phyloP scores from a whole-genome alignment of 2,888 invertebrate genomes.

The Ceriagrion tenellum region DNA sequence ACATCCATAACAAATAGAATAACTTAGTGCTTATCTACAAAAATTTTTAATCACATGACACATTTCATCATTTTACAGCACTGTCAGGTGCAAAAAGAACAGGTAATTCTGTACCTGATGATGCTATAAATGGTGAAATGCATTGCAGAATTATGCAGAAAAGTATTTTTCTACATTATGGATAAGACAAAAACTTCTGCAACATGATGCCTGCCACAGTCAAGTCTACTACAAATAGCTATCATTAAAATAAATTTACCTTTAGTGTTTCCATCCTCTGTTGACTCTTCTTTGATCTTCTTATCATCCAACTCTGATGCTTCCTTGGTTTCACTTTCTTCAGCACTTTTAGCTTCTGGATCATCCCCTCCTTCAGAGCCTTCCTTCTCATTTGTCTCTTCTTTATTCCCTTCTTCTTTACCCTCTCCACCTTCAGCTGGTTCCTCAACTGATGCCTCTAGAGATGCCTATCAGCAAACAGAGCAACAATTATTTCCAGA shows the following conservation, averaged over 20 bases:
- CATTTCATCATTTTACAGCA: no score
- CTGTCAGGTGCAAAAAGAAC: no score
- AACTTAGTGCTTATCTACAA: no score
- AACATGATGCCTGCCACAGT: no score
- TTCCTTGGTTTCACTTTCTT: constrained; percentile 68
- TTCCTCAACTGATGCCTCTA: constrained; percentile 73
- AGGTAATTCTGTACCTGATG: no score
- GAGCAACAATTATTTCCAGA: constrained; percentile 7
- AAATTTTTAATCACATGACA: no score
- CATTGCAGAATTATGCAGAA: no score
- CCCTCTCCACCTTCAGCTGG: constrained; percentile 74
- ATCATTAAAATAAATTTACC: constrained; percentile 33
- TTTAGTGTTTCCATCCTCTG: background rate
- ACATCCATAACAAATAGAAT: no score
- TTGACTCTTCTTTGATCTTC: background rate
- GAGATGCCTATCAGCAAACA: constrained; percentile 74
- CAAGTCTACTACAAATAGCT: background rate
- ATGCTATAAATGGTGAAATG: no score
- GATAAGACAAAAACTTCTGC: no score
- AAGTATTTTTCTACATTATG: no score
- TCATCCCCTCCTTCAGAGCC: constrained; percentile 43
- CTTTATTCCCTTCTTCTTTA: constrained; percentile 68
- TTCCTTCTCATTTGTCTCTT: constrained; percentile 60
- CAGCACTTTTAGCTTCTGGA: constrained; percentile 64
- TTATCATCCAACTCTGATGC: constrained; percentile 70